Percentiles rank a stretch among this genome's conserved stretches.
These are phyloP conservation scores for Catostomus latipinnis DNA, from an alignment of 2,797 vertebrate species.

Conservation along the genomic window DNA sequence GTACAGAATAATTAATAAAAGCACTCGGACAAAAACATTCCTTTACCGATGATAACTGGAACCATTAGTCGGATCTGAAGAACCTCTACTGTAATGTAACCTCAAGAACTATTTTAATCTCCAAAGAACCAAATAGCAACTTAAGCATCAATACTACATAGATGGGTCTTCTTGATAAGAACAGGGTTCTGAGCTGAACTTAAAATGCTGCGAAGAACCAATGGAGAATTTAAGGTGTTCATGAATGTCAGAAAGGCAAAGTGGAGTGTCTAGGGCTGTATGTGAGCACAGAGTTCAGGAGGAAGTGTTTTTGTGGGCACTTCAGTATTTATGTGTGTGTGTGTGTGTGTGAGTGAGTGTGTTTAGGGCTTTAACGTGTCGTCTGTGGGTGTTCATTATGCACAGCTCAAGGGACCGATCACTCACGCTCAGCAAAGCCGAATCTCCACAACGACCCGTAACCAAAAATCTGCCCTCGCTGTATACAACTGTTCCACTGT, in stretches of 20 bases:
- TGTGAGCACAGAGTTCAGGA: constrained; percentile 1
- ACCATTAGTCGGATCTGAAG: too few relatives aligned
- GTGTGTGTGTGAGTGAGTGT: not conserved
- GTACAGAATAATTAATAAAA: too few relatives aligned
- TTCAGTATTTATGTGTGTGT: not conserved
- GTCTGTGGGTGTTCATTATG: constrained; percentile 46
- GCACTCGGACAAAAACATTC: too few relatives aligned
- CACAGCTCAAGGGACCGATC: constrained; percentile 18
- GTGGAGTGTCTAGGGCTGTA: not conserved
- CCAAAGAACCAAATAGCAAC: too few relatives aligned
- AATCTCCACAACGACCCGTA: constrained; percentile 44
- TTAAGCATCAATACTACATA: not conserved
- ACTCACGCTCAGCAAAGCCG: constrained; percentile 36
- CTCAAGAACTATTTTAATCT: too few relatives aligned
- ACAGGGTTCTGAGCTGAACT: not conserved
- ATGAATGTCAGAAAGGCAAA: not conserved
- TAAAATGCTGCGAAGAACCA: not conserved
- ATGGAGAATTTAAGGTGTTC: not conserved
- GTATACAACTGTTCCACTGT: constrained; percentile 50
- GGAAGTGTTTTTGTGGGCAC: constrained; percentile 20
- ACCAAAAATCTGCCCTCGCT: constrained; percentile 33
- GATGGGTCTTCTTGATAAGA: not conserved
- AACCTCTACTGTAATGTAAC: too few relatives aligned
- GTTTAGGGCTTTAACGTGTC: constrained; percentile 36
- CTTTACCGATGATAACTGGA: too few relatives aligned